Base-by-base conservation (phyloP, 2,888 invertebrate species). In the Petrolisthes cinctipes region DNA sequence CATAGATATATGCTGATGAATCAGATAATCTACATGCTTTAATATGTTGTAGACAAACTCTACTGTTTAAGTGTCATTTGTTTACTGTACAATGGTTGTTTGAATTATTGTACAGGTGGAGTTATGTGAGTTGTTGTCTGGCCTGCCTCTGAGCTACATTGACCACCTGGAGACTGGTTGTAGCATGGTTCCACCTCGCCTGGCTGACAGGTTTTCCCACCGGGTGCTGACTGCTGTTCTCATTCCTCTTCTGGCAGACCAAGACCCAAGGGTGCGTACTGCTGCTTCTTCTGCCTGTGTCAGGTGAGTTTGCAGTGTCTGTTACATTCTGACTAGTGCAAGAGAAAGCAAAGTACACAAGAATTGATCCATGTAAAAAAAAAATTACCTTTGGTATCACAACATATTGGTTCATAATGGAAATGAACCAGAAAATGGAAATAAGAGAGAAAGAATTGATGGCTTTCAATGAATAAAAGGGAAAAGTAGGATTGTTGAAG, bases 181-280 rank as follows among this genome's bases (percentile, higher is more conserved):
- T 6, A 73, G 71, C 20, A 54, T 71, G 17, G 73, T 83, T 6
- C 80, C 82, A 7, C 68, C 86, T 7, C 61, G 83, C 57, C 83
- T 23, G 53, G 66, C 85, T 23, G 86, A 85, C 61, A 92, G 93
- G 92, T 94, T 94, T 92, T 95, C 96, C 93, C 94, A 94, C 89
- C 94, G 94, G 91, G 93, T 95, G 57, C 92, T 95, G 78, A 92
- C 93, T 86, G 93, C 95, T 89, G 94, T 96, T 0, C 92, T 97
- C 9, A 93, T 95, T 23, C 93, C 94, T 14, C 93, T 96, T 89
- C 92, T 97, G 1, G 94, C 94, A 6, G 97, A 97, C 92, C 95
- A 95, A 90, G 97, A 97, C 92, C 95, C 94, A 86, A 94, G 97
- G 92, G 96, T 97, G 0, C 94, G 97, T 89, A 94, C 94, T 88